Percentiles rank a stretch among this genome's conserved stretches.
phyloP scores from a whole-genome alignment of 2,888 invertebrate genomes.

The Caprella mutica region DNA sequence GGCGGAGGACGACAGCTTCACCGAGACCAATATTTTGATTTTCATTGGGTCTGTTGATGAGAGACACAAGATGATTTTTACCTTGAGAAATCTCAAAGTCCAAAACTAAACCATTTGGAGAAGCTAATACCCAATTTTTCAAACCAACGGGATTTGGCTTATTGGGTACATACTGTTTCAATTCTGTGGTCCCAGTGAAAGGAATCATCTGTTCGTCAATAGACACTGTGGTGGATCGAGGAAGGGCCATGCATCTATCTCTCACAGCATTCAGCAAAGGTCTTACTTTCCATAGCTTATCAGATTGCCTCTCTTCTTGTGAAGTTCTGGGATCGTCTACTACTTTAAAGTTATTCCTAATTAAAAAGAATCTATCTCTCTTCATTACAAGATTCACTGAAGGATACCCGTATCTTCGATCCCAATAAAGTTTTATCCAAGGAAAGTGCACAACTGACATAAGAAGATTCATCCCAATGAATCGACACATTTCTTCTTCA shows the following conservation, averaged over 20 bases:
- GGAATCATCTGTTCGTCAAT: conserved; percentile 38
- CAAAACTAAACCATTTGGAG: conserved; percentile 33
- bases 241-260: not conserved
- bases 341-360: too few species aligned
- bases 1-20: not conserved
- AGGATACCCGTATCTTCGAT: not conserved
- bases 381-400: not conserved
- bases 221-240: conserved; percentile 6
- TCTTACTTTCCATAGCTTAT: conserved; percentile 11
- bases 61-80: not conserved
- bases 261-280: conserved; percentile 9
- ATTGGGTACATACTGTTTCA: conserved; percentile 35
- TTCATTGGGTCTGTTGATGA: not conserved
- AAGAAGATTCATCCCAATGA: too few species aligned
- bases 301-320: not conserved
- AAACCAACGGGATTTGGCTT: conserved; percentile 38
- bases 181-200: conserved; percentile 36
- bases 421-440: not conserved
- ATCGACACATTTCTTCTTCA: too few species aligned
- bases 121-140: conserved; percentile 39
- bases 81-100: conserved; percentile 38
- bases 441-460: too few species aligned
- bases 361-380: not conserved
- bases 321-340: not conserved
- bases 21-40: not conserved